Evolutionary conservation across 2,797 vertebrate genomes (phyloP).

Genomic region (Syngnathus acus): DNA sequence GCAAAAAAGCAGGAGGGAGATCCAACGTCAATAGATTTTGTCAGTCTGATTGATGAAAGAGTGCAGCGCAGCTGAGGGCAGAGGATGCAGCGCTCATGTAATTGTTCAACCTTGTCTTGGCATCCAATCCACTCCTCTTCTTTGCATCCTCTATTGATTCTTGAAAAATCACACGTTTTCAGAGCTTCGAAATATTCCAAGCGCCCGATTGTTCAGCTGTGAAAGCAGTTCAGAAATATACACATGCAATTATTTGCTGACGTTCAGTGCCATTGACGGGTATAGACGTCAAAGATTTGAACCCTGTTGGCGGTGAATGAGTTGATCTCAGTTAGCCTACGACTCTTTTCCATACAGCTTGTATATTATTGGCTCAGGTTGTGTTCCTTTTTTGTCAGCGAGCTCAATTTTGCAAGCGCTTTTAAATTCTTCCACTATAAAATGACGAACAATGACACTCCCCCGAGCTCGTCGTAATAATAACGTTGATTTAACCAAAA

Average conservation of each 20-base stretch:
- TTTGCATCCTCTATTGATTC: slow-evolving; percentile 49
- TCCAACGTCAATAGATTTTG: slow-evolving; percentile 35
- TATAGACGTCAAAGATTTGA: too few relatives aligned
- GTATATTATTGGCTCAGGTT: too few relatives aligned
- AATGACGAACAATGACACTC: neutral
- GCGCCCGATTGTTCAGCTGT: slow-evolving; percentile 18
- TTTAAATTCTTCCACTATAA: neutral
- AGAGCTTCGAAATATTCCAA: slow-evolving; percentile 21
- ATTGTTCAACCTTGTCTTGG: slow-evolving; percentile 27
- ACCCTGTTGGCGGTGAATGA: too few relatives aligned
- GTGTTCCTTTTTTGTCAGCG: neutral
- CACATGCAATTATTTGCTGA: too few relatives aligned
- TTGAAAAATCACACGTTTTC: slow-evolving; percentile 21
- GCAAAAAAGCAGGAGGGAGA: slow-evolving; percentile 17
- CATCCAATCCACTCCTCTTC: slow-evolving; percentile 37
- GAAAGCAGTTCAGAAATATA: slow-evolving; percentile 3
- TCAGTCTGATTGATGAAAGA: slow-evolving; percentile 45
- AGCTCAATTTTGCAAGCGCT: neutral
- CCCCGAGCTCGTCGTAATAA: too few relatives aligned
- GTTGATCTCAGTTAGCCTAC: neutral
- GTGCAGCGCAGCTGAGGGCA: slow-evolving; percentile 15
- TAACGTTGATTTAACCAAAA: neutral
- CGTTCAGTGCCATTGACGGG: too few relatives aligned
- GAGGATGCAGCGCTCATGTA: slow-evolving; percentile 29
- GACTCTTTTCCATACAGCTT: too few relatives aligned